These are phyloP conservation scores for Myotis daubentonii DNA, from an alignment of 2,797 vertebrate species.

Conservation along the genomic window DNA sequence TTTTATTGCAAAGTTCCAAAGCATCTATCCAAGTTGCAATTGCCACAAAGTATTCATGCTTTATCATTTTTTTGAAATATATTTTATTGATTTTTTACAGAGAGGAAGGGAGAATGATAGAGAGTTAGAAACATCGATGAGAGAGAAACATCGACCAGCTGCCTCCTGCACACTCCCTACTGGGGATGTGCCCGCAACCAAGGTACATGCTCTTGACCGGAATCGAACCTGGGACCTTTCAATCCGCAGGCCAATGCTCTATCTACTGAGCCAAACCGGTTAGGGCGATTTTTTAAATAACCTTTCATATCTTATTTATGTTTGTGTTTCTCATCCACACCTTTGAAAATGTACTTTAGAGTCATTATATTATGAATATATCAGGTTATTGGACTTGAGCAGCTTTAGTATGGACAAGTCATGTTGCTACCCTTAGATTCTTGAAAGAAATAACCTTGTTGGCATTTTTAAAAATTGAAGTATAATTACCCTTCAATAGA, in stretches of 20 bases:
- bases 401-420: not conserved
- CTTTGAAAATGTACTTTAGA: not conserved
- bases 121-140: too few species aligned
- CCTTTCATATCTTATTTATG: not conserved
- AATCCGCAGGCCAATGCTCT: too few species aligned
- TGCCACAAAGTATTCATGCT: not conserved
- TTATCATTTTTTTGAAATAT: not conserved
- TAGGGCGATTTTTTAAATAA: not conserved
- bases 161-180: too few species aligned
- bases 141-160: too few species aligned
- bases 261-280: too few species aligned
- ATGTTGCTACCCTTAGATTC: not conserved
- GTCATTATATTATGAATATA: not conserved
- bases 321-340: not conserved
- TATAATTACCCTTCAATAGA: slow-evolving; percentile 4
- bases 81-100: too few species aligned
- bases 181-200: too few species aligned
- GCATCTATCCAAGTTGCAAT: not conserved
- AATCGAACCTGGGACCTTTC: too few species aligned
- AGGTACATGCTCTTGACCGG: too few species aligned
- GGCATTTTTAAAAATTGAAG: not conserved
- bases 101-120: too few species aligned
- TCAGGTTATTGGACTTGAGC: not conserved
- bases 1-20: slow-evolving; percentile 39
- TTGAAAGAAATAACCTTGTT: not conserved